These are phyloP conservation scores for Chiloscyllium plagiosum DNA, from an alignment of 2,113 vertebrate species.

Conservation along the genomic window DNA sequence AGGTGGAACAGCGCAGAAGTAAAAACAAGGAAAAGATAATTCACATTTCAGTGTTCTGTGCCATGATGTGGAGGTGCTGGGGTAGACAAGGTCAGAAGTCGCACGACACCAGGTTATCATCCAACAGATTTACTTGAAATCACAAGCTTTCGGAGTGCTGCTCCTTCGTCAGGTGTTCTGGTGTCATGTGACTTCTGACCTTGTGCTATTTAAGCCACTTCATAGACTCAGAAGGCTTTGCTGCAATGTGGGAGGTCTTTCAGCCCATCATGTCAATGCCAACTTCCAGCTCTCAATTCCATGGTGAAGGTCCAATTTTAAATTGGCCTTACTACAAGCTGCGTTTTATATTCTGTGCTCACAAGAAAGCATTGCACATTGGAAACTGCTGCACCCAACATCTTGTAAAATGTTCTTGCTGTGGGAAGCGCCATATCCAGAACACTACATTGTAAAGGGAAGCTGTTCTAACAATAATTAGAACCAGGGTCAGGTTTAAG, in stretches of 20 bases:
- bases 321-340: neutral
- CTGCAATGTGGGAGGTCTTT: neutral
- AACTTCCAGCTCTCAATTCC: neutral
- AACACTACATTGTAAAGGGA: neutral
- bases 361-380: neutral
- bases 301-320: neutral
- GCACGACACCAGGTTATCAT: no score
- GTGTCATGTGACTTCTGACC: no score
- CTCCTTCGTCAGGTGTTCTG: no score
- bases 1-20: neutral
- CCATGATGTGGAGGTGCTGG: no score
- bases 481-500: neutral
- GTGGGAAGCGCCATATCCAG: neutral
- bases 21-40: neutral
- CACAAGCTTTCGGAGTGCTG: no score
- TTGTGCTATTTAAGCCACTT: neutral
- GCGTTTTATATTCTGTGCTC: neutral
- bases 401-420: neutral
- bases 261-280: neutral
- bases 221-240: neutral
- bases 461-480: neutral
- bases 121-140: no score
- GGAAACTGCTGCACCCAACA: neutral
- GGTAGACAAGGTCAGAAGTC: no score
- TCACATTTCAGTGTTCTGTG: neutral